phyloP scores from a whole-genome alignment of 30 jellyfish, hydroid and myxozoan species.

The Hydra vulgaris region DNA sequence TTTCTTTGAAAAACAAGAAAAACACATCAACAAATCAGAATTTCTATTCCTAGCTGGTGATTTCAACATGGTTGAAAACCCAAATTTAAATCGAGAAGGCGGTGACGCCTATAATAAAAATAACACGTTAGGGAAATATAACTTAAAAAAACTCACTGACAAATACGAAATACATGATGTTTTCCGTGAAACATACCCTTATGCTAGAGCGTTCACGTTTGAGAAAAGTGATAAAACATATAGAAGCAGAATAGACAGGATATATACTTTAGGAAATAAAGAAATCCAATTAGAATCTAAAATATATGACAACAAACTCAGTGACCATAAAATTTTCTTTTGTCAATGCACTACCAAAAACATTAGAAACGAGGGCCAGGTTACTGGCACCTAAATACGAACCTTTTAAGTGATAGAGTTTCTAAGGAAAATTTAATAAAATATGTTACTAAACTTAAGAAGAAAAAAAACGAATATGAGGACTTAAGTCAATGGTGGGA shows the following conservation, averaged over 20 bases:
- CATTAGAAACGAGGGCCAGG: background rate
- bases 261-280: background rate
- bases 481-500: background rate
- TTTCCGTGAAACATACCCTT: background rate
- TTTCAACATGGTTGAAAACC: background rate
- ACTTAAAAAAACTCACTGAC: background rate
- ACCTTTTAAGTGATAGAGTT: background rate
- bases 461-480: background rate
- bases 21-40: background rate
- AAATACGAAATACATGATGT: background rate
- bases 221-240: background rate
- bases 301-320: no score
- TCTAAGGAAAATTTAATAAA: background rate
- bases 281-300: background rate
- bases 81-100: background rate
- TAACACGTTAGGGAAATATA: background rate
- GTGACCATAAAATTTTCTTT: background rate
- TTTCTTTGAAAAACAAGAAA: background rate
- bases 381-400: background rate
- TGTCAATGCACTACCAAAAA: background rate
- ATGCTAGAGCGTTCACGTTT: background rate
- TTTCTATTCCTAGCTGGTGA: background rate
- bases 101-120: background rate
- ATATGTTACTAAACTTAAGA: background rate
- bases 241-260: background rate